These are phyloP conservation scores for Sebastes vulpes DNA, from an alignment of 2,797 vertebrate species.

Conservation along the genomic window DNA sequence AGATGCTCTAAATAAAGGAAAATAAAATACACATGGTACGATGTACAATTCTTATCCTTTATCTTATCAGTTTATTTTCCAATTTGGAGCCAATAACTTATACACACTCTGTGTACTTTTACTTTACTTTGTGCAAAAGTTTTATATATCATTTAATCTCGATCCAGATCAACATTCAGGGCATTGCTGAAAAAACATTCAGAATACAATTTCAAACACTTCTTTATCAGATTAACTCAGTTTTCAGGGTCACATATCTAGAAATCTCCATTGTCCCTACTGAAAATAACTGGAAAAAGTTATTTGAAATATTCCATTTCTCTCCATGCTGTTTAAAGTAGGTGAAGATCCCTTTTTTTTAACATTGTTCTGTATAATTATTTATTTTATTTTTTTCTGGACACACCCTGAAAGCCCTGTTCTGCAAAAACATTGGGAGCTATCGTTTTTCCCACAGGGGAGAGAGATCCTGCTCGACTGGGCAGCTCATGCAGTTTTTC, in stretches of 20 bases:
- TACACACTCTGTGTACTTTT: not conserved
- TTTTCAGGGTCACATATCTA: not conserved
- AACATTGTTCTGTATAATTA: not conserved
- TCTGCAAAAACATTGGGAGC: slow-evolving; percentile 30
- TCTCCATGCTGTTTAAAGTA: not conserved
- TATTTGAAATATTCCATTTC: not conserved
- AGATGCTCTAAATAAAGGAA: not conserved
- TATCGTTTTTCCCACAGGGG: slow-evolving; percentile 44
- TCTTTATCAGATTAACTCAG: not conserved
- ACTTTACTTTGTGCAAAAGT: not conserved
- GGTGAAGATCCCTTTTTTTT: not conserved
- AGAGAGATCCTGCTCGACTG: slow-evolving; percentile 17
- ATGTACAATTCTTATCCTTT: not conserved
- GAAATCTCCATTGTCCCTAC: not conserved
- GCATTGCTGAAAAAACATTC: not conserved
- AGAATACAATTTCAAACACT: not conserved
- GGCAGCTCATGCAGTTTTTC: slow-evolving; percentile 33
- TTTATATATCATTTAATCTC: not conserved
- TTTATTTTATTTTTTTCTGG: slow-evolving; percentile 6
- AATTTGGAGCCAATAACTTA: not conserved
- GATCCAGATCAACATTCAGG: not conserved
- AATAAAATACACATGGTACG: not conserved
- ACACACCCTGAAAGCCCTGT: slow-evolving; percentile 27
- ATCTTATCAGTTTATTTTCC: not conserved
- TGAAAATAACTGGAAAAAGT: not conserved